Base-by-base conservation (phyloP, 2,113 vertebrate genomes). In the Marmota monax region DNA sequence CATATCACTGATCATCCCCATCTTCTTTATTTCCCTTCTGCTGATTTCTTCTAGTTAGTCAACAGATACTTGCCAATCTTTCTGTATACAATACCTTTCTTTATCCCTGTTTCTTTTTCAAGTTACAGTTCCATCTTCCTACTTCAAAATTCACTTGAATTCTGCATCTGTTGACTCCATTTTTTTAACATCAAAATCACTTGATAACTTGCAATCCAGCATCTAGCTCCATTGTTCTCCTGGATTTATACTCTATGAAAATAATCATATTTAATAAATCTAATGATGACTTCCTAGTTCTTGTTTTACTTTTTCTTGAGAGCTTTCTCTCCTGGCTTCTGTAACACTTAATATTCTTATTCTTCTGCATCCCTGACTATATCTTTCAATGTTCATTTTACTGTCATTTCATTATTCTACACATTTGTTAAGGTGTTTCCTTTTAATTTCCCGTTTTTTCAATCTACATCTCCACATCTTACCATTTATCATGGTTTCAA, bases 341-440 rank as follows among this genome's bases (percentile, higher is more conserved):
- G 56, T 73, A 39, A 70, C 8, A 80, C 56, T 70, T 84, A 76
- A 53, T 69, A 20, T 7, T 58, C 11, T 32, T 69, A 76, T 84
- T 90, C 22, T 77, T 77, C 10, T 85, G 7, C 7, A 93, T 94
- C 9, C 9, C 0, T 74, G 4, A 22, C 7, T 16, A 10, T 48
- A 85, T 82, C 32, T 92, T 91, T 13, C n/a, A 80, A 74, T 63
- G 58, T 83, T 53, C 29, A 88, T 67, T 78, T 76, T 76, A 92
- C 20, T 93, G 4, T 48, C 37, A 2, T 5, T 69, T 4, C 27
- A 85, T 34, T 25, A 27, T 58, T 32, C 37, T 12, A 86, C 53
- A 39, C 14, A 78, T 90, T 61, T 79, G 51, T 67, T 37, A 74
- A 37, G 4, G 61, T 58, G 2, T 3, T 77, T 20, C 9, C 0